phyloP scores from a whole-genome alignment of 2,888 invertebrate species.

The Chironomus tentans region DNA sequence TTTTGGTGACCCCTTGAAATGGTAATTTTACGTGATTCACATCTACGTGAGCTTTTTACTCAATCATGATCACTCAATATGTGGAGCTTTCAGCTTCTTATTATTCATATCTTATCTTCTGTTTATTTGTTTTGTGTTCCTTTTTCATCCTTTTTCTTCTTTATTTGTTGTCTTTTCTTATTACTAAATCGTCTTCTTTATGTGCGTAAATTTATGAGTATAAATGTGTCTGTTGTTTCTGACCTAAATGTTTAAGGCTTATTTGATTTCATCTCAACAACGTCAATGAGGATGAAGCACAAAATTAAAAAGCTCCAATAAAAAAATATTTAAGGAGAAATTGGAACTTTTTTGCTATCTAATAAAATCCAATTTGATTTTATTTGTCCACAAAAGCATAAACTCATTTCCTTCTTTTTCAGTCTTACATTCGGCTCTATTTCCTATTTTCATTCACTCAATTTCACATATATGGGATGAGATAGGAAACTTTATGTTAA shows the following conservation, averaged over 20 bases:
- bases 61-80: not conserved
- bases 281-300: too few relatives aligned
- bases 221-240: too few relatives aligned
- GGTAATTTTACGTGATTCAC: conserved; percentile 18
- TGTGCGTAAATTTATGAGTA: too few relatives aligned
- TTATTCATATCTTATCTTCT: not conserved
- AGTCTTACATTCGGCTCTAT: too few relatives aligned
- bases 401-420: not conserved
- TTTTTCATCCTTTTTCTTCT: not conserved
- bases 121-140: too few relatives aligned
- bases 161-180: not conserved
- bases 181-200: too few relatives aligned
- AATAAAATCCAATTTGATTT: not conserved
- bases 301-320: too few relatives aligned
- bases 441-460: too few relatives aligned
- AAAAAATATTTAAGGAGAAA: not conserved
- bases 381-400: not conserved
- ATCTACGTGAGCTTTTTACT: conserved; percentile 7
- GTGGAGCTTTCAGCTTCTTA: not conserved
- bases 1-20: conserved; percentile 16
- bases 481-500: not conserved
- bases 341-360: not conserved
- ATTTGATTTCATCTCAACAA: too few relatives aligned
- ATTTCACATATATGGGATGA: not conserved
- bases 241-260: too few relatives aligned